Base-by-base conservation (phyloP, 2,888 invertebrate genomes). In the Brachyptera risi region DNA sequence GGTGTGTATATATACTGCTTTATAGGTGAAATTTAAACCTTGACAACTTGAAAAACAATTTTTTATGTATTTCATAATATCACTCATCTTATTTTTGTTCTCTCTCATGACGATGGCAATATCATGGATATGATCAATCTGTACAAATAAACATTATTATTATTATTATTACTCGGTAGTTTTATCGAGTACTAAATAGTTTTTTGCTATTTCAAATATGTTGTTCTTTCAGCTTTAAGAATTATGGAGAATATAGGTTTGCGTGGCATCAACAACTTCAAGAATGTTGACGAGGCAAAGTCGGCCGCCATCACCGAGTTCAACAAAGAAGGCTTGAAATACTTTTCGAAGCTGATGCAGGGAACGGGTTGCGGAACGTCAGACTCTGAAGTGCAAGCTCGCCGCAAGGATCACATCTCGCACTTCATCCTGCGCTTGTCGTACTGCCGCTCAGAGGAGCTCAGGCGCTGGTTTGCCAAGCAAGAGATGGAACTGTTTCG, bases 341-440 rank as follows among this genome's bases (percentile, higher is more conserved):
- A 83, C 24, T 70, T 69, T 64, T 54, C 64, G 40, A 69, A 68
- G 66, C 64, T 73, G 66, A 80, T 79, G 59, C 76, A 77, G 58
- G 80, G 77, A 38, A 79, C 77, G 68, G 76, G 78, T 5, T 79
- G 80, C 40, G 66, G 63, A 23, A 66, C 71, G 17, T 78, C 77
- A 13, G 86, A 87, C 64, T 71, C 76, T 1, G 86, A 88, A 70
- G 72, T 85, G 44, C 83, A 86, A 71, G 83, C 84, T 1, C 80
- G 91, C 59, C 81, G 83, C 31, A 83, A 84, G 64, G 98, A 99
- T 75, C 88, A 92, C 70, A 83, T 96, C 56, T 93, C 97, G 0
- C 98, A 99, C 74, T 97, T 90, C 73, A 91, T 97, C 68, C 78
- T 98, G 2, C 81, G 96, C 60, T 75, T 99, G 61, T 94, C 94